Evolutionary conservation across 2,113 vertebrate genomes (phyloP).

Genomic region (Columba livia): DNA sequence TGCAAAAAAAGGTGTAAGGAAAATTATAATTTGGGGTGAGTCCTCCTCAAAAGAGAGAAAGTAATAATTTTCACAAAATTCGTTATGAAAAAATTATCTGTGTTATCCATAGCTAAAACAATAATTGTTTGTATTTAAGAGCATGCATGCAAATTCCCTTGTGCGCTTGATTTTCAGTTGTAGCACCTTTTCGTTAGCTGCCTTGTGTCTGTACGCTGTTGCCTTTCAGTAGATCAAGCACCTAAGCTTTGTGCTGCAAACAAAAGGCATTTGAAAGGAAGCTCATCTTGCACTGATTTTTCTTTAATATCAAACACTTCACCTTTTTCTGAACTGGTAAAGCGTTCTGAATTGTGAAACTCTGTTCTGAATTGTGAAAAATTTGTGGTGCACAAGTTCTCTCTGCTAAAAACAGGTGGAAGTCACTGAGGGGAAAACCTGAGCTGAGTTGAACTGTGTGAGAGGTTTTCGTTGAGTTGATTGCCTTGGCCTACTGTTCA

Average conservation of each 20-base stretch:
- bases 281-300: neutral
- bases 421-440: neutral
- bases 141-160: neutral
- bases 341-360: too few relatives aligned
- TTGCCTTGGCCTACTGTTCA: neutral
- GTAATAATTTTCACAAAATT: neutral
- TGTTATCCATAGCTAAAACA: neutral
- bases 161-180: neutral
- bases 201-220: neutral
- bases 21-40: neutral
- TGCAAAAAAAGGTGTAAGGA: rapidly evolving
- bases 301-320: neutral
- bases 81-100: neutral
- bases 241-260: neutral
- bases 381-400: neutral
- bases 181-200: neutral
- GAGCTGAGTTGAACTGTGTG: neutral
- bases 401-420: neutral
- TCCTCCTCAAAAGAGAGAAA: neutral
- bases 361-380: neutral
- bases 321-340: neutral
- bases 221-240: neutral
- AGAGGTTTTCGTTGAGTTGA: neutral
- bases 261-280: neutral
- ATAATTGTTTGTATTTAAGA: neutral